Evolutionary conservation across 2,888 invertebrate genomes (phyloP).

Genomic region (Trissolcus japonicus): DNA sequence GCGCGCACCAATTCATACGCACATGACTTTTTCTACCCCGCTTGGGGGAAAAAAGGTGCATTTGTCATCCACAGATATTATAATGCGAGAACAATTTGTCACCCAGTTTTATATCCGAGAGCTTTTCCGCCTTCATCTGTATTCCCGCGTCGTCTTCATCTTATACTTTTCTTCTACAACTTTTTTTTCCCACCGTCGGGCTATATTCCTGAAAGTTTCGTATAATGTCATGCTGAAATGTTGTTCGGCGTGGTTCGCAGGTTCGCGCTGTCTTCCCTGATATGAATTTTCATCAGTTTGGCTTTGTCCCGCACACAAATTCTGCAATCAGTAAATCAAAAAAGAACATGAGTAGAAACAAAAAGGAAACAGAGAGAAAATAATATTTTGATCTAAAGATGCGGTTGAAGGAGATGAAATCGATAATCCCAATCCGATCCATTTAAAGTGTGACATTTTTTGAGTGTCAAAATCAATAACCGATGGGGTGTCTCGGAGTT

Average conservation of each 20-base stretch:
- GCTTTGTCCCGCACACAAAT: no score
- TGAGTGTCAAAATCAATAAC: constrained; percentile 11
- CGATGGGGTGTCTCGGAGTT: constrained; percentile 16
- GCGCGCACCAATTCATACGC: constrained; percentile 58
- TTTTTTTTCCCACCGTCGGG: not conserved
- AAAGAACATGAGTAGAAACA: no score
- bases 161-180: constrained; percentile 3
- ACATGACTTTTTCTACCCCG: constrained; percentile 58
- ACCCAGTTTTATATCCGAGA: constrained; percentile 27
- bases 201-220: not conserved
- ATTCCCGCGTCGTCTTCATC: constrained; percentile 5
- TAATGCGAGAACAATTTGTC: constrained; percentile 53
- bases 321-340: no score
- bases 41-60: constrained; percentile 53
- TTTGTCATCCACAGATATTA: constrained; percentile 57
- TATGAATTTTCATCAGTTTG: no score
- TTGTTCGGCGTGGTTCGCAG: not conserved
- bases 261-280: no score
- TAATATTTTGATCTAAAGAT: no score
- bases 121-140: constrained; percentile 12
- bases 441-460: constrained; percentile 9
- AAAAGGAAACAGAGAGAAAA: no score
- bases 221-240: constrained; percentile 4
- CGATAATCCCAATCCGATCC: no score
- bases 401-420: no score